A percentile compares a stretch with the other conserved stretches of the same genome.
Conservation (phyloP, 2,888 invertebrate genomes). For the Odontomyia ornata region DNA sequence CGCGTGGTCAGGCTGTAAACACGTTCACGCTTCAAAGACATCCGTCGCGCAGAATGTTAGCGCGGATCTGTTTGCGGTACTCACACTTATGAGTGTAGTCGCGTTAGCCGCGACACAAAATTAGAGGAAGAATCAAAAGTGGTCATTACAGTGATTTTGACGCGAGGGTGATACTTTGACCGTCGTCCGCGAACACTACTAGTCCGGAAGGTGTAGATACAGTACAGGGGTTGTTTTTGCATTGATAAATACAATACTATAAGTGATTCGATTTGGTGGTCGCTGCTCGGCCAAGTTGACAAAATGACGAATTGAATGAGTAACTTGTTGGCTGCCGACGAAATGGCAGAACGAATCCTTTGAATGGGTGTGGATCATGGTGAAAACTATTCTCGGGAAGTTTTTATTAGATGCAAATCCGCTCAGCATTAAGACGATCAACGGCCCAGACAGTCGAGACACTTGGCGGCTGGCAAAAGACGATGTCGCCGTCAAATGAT, state of each 20-base stretch:
- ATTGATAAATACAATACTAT: no score
- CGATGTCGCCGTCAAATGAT: not conserved
- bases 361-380: not conserved
- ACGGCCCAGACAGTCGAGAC: conserved; percentile 15
- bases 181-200: no score
- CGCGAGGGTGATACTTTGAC: not conserved
- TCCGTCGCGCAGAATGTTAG: not conserved
- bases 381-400: not conserved
- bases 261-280: no score
- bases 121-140: conserved; percentile 21
- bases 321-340: not conserved
- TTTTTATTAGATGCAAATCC: conserved; percentile 1
- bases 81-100: not conserved
- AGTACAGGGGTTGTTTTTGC: not conserved
- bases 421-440: not conserved
- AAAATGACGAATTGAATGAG: not conserved
- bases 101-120: not conserved
- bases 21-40: conserved; percentile 29
- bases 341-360: not conserved
- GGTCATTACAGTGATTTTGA: conserved; percentile 11
- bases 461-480: conserved; percentile 1
- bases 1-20: conserved; percentile 14
- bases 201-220: not conserved
- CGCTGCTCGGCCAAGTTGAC: not conserved
- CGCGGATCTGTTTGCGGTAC: not conserved